Evolutionary conservation across 1,140 invertebrate genomes (phyloP).

Genomic region (Listronotus bonariensis): DNA sequence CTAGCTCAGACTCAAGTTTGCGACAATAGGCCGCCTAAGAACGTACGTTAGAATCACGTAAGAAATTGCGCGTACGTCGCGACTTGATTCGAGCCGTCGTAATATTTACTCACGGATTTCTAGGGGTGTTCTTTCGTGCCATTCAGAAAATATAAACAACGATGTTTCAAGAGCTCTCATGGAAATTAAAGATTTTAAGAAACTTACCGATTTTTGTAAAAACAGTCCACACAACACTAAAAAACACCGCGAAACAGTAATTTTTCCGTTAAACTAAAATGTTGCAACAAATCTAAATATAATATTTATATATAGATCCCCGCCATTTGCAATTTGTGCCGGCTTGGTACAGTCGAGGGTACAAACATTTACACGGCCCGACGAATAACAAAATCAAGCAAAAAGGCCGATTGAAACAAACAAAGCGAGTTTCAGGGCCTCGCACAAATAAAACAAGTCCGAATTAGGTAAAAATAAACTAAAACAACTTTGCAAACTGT

Average conservation of each 20-base stretch:
- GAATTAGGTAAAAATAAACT: constrained; percentile 29
- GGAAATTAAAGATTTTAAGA: constrained; percentile 8
- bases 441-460: constrained; percentile 24
- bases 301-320: constrained; percentile 51
- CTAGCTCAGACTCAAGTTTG: constrained; percentile 49
- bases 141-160: constrained; percentile 45
- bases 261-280: constrained; percentile 42
- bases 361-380: constrained; percentile 29
- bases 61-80: constrained; percentile 48
- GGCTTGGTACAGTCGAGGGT: constrained; percentile 46
- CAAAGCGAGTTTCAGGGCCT: constrained; percentile 34
- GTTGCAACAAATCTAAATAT: constrained; percentile 48
- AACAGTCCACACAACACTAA: constrained; percentile 17
- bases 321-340: constrained; percentile 50
- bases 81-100: constrained; percentile 36
- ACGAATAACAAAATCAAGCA: constrained; percentile 34
- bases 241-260: constrained; percentile 36
- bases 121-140: constrained; percentile 45
- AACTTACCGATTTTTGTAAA: constrained; percentile 41
- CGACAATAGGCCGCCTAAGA: constrained; percentile 44
- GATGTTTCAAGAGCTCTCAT: not conserved
- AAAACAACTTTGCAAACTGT: constrained; percentile 14
- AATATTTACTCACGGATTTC: constrained; percentile 49
- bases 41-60: constrained; percentile 47
- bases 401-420: constrained; percentile 27